Evolutionary conservation across 1,140 invertebrate genomes (phyloP), one percentile per base, ranked within the genome.

Genomic region (Zaprionus kolodkinae): DNA sequence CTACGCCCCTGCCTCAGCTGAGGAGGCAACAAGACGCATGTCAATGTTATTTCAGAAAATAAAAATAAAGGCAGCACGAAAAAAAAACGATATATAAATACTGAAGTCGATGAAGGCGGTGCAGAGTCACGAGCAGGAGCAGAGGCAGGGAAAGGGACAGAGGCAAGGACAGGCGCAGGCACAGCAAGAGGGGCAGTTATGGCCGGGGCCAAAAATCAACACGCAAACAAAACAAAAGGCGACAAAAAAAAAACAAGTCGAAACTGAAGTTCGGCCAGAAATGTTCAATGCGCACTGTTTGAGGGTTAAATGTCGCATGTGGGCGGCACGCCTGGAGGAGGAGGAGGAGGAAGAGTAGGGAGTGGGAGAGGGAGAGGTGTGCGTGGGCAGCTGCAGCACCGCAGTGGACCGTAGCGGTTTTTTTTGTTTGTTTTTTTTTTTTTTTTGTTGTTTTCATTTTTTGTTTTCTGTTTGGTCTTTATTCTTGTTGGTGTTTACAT

Each of bases 251-350:
- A 68, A 12, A 55, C 40, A 72, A 64, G 55, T 30, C 40, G 36
- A 60, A 75, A 69, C 43, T 30, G 45, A 17, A 72, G 59, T 60
- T 76, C 27, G 66, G 36, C 17, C n/a, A 38, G 17, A 75, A 86
- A 86, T 87, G 76, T 76, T 84, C 82, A 54, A 65, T 72, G 83
- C 71, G 79, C 67, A 82, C 82, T 76, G 73, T 88, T 88, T 67
- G 80, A 84, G 83, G 83, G 83, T 87, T 87, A 88, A 87, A 88
- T 87, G 84, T 87, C 84, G 80, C 83, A 88, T 87, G 80, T 84
- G 66, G 81, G 57, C 56, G 68, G 61, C 15, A 35, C n/a, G 5
- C 4, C 21, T 21, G 21, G 21, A 21, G 21, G 21, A 21, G 21
- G 21, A 21, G 21, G 21, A 21, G 21, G 21, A 56, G 56, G 56